These are phyloP conservation scores for Idaea biselata DNA, from an alignment of 2,888 invertebrate genomes.

Conservation along the genomic window DNA sequence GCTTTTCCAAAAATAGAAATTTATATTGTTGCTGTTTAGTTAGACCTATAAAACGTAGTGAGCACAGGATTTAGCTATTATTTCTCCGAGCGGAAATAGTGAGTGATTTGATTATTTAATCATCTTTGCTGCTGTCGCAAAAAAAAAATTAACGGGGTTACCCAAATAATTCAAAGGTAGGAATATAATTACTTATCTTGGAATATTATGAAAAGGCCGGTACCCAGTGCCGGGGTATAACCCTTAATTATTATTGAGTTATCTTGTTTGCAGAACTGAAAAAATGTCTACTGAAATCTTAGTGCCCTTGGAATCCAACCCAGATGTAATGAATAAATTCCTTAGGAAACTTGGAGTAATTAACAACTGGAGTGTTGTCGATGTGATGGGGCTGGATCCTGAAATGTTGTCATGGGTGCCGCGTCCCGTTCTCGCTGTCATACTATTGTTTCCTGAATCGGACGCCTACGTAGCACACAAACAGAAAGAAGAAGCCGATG, in stretches of 20 bases:
- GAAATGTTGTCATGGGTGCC: conserved; percentile 94
- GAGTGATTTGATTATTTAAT: too few species aligned
- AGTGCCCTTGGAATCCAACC: conserved; percentile 81
- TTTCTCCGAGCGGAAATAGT: too few species aligned
- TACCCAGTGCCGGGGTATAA: background rate
- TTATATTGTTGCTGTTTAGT: too few species aligned
- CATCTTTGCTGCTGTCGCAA: too few species aligned
- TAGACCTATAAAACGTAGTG: too few species aligned
- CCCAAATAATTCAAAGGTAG: too few species aligned
- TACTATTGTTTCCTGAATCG: conserved; percentile 93
- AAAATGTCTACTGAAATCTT: conserved; percentile 65
- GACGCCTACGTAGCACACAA: conserved; percentile 88
- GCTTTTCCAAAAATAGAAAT: too few species aligned
- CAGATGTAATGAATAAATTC: conserved; percentile 86
- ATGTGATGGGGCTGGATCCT: conserved; percentile 94
- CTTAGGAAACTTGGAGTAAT: conserved; percentile 91
- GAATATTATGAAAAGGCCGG: too few species aligned
- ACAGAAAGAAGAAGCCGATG: conserved; percentile 83
- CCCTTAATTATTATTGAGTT: conserved; percentile 10
- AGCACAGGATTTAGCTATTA: too few species aligned
- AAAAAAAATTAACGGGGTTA: too few species aligned
- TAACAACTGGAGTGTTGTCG: conserved; percentile 88
- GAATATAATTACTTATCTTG: too few species aligned
- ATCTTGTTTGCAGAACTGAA: conserved; percentile 16
- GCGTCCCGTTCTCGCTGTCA: conserved; percentile 90